Base-by-base conservation (phyloP, 2,888 invertebrate genomes). In the Serrognathus titanus region DNA sequence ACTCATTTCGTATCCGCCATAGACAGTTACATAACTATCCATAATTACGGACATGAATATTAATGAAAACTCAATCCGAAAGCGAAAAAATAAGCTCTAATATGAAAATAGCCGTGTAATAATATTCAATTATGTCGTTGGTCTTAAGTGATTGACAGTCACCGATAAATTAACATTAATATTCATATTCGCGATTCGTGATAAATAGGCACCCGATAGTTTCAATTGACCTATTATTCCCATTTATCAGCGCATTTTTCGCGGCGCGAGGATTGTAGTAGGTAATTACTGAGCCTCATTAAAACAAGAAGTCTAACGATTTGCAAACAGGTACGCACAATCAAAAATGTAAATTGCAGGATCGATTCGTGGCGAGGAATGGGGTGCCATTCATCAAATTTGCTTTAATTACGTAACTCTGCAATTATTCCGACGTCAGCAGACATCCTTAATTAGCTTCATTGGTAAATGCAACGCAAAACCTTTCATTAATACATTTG, bases 31-130 rank as follows among this genome's bases (percentile, higher is more conserved):
- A 41, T 52, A 61, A 61, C 58, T 57, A 48, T 39, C 58, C 53
- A 40, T 61, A 61, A 61, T 61, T 61, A 54, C 56, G 38, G 47
- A 54, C 58, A 59, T 61, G 59, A 58, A 61, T 61, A 60, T 60
- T 55, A 53, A 60, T 58, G 45, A 53, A 51, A 45, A 48, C 47
- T 57, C 53, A 48, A 54, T 64, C 59, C 24, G 24, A 31, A 31
- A 31, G 24, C 24, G 24, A 65, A 68, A 66, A 68, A 66, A 61
- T 53, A 52, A 48, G 52, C 58, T 52, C 62, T 68, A 67, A 68
- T 66, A 64, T 59, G 68, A 67, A 68, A 67, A 68, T 65, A 58
- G 62, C 63, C 66, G 63, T 65, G 66, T 68, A 68, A 68, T 68
- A 57, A 67, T 64, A 64, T 63, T 63, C 62, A 66, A 67, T 67